Evolutionary conservation across 2,113 vertebrate genomes (phyloP).

Genomic region (Callorhinus ursinus): DNA sequence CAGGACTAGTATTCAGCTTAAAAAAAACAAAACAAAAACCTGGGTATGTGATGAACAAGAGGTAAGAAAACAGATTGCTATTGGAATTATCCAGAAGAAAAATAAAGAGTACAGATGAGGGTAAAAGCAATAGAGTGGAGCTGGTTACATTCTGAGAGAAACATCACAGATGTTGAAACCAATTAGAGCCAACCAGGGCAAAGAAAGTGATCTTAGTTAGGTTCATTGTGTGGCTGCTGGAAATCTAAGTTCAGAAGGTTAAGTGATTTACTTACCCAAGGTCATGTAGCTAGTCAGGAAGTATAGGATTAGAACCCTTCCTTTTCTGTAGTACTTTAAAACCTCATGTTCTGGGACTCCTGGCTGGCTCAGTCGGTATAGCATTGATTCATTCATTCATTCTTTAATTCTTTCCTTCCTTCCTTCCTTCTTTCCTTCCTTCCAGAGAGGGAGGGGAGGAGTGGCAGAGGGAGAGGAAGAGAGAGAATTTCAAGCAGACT

Average conservation of each 20-base stretch:
- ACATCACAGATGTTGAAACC: not conserved
- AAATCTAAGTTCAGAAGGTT: slow-evolving; percentile 23
- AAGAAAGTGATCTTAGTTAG: slow-evolving; percentile 15
- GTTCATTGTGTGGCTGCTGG: not conserved
- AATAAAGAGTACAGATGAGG: not conserved
- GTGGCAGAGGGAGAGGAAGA: not conserved
- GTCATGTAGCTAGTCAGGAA: not conserved
- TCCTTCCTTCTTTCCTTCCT: not conserved
- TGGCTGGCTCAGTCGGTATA: not conserved
- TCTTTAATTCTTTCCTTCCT: not conserved
- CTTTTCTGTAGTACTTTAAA: slow-evolving; percentile 24
- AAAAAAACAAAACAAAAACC: not conserved
- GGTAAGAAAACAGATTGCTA: not conserved
- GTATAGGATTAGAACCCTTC: not conserved
- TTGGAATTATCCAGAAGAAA: slow-evolving; percentile 13
- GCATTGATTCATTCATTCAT: not conserved
- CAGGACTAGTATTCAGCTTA: slow-evolving; percentile 19
- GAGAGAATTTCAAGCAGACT: not conserved
- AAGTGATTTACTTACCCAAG: not conserved
- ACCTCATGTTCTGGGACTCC: not conserved
- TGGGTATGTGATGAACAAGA: not conserved
- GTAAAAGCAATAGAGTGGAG: not conserved
- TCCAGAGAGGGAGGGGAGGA: not conserved
- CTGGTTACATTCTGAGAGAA: slow-evolving; percentile 14
- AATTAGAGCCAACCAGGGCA: not conserved